Conservation (phyloP, 64 coral and sea anemone species). For the Orbicella faveolata region DNA sequence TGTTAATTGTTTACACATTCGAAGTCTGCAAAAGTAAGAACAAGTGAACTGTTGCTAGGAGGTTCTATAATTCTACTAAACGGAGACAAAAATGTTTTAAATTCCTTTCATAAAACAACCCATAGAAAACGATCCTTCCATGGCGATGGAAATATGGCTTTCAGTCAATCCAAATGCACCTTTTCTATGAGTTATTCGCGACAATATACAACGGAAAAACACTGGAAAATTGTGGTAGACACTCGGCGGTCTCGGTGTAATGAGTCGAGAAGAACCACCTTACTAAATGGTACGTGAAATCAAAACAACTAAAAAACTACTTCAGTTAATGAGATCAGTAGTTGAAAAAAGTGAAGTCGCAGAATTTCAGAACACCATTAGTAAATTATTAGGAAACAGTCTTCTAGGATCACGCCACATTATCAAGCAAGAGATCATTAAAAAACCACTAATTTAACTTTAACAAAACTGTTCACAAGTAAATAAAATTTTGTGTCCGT, state of each 20-base stretch:
- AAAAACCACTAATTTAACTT: neutral
- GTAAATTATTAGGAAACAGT: too few species aligned
- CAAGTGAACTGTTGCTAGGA: neutral
- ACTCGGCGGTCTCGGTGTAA: too few species aligned
- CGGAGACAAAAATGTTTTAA: neutral
- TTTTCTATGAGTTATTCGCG: neutral
- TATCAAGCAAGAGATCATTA: neutral
- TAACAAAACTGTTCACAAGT: neutral
- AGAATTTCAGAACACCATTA: too few species aligned
- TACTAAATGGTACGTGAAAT: too few species aligned
- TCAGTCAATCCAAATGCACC: neutral
- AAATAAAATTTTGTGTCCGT: neutral
- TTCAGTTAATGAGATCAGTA: too few species aligned
- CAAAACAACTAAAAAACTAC: too few species aligned
- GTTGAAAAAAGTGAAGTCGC: too few species aligned
- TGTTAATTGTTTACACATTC: too few species aligned
- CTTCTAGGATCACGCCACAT: neutral
- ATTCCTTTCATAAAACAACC: neutral
- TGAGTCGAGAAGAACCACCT: too few species aligned
- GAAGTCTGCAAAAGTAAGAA: too few species aligned
- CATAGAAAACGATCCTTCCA: neutral
- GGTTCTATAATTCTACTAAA: neutral
- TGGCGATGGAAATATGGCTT: neutral
- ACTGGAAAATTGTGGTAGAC: too few species aligned
- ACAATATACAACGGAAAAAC: too few species aligned